Conservation (phyloP, 2,888 invertebrate genomes). For the Megamerina dolium region DNA sequence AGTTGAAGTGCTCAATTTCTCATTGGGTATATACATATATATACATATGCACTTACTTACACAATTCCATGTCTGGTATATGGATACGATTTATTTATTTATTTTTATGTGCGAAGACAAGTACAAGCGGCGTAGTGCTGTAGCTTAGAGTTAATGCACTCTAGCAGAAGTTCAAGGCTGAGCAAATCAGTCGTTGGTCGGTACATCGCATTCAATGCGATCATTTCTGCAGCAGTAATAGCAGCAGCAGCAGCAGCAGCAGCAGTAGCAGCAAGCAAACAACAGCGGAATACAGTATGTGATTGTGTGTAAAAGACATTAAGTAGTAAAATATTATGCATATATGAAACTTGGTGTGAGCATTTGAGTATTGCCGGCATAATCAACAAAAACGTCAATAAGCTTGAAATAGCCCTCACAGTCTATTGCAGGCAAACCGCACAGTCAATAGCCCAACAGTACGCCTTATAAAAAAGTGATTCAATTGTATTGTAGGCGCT, state of each 20-base stretch:
- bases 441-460: too few species aligned
- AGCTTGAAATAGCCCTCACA: too few species aligned
- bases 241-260: slow-evolving; percentile 1
- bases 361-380: too few species aligned
- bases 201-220: slow-evolving; percentile 29
- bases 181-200: slow-evolving; percentile 44
- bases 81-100: slow-evolving; percentile 1
- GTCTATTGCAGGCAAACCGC: too few species aligned
- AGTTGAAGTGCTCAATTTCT: too few species aligned
- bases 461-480: too few species aligned
- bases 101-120: slow-evolving; percentile 1
- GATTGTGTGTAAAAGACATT: too few species aligned
- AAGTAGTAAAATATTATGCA: too few species aligned
- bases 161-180: slow-evolving; percentile 49
- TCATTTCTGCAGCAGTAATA: slow-evolving; percentile 24
- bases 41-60: slow-evolving; percentile 13
- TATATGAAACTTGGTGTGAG: too few species aligned
- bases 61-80: not conserved
- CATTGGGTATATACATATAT: slow-evolving; percentile 15
- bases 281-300: too few species aligned
- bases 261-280: not conserved
- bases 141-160: slow-evolving; percentile 46
- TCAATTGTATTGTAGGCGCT: too few species aligned
- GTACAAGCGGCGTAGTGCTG: slow-evolving; percentile 21
- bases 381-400: too few species aligned